A percentile compares a stretch with the other conserved stretches of the same genome.
phyloP scores from a whole-genome alignment of 2,797 vertebrate genomes.

The Crax fasciolata region DNA sequence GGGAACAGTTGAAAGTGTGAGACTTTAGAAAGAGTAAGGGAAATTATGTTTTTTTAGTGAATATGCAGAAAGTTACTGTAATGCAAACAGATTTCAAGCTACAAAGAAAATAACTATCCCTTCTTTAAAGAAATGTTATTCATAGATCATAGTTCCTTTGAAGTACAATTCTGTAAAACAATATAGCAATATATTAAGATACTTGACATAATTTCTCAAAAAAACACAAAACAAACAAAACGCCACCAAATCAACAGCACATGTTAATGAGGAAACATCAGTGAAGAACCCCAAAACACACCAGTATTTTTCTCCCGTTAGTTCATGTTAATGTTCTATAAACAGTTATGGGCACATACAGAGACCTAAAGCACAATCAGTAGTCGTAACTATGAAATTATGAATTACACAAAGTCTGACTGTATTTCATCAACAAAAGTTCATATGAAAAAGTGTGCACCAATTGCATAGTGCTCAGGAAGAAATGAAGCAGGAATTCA shows the following conservation, averaged over 20 bases:
- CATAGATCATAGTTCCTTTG: not conserved
- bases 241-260: not conserved
- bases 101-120: conserved; percentile 14
- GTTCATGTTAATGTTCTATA: not conserved
- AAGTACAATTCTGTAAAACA: conserved; percentile 35
- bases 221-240: not conserved
- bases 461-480: not conserved
- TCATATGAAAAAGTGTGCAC: not conserved
- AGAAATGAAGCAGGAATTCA: not conserved
- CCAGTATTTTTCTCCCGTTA: not conserved
- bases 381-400: not conserved
- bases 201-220: not conserved
- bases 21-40: conserved; percentile 27
- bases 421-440: not conserved
- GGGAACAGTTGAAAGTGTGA: conserved; percentile 63
- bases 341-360: not conserved
- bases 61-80: conserved; percentile 10
- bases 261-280: not conserved
- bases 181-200: not conserved
- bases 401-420: not conserved
- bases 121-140: conserved; percentile 27
- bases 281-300: not conserved
- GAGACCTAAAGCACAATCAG: not conserved
- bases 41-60: conserved; percentile 59
- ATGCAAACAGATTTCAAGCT: not conserved